Conservation (phyloP, 2,888 invertebrate species). For the Mimas tiliae region DNA sequence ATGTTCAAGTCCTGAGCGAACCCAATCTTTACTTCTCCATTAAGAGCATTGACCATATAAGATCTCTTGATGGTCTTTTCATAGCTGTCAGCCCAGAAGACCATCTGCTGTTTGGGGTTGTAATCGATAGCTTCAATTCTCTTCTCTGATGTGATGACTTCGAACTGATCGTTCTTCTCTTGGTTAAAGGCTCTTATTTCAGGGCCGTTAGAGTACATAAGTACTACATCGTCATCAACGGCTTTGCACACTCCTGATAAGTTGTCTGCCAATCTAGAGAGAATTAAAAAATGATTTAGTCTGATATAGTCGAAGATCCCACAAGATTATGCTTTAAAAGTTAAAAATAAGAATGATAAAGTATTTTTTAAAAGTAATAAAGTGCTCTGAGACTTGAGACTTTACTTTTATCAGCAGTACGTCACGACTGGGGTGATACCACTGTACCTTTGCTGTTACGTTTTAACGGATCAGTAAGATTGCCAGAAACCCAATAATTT, state of each 20-base stretch:
- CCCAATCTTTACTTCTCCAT: constrained; percentile 91
- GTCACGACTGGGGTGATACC: too few species aligned
- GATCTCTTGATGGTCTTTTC: constrained; percentile 96
- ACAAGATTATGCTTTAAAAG: too few species aligned
- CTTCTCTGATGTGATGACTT: constrained; percentile 93
- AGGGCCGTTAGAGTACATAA: constrained; percentile 92
- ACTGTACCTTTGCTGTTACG: too few species aligned
- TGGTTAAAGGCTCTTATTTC: constrained; percentile 92
- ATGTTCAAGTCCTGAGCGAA: constrained; percentile 94
- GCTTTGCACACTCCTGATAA: constrained; percentile 93
- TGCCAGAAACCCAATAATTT: too few species aligned
- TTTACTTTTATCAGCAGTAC: too few species aligned
- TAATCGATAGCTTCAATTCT: constrained; percentile 96
- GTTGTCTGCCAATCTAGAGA: constrained; percentile 86
- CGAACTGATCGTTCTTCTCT: constrained; percentile 88
- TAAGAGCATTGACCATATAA: constrained; percentile 92
- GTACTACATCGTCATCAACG: constrained; percentile 86
- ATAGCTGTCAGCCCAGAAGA: constrained; percentile 98
- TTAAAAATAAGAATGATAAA: too few species aligned
- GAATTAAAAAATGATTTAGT: not conserved
- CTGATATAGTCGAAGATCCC: not conserved
- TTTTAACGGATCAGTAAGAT: too few species aligned
- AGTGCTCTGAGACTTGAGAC: too few species aligned
- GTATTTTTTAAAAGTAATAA: too few species aligned
- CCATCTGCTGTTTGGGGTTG: constrained; percentile 91